Evolutionary conservation across 2,113 vertebrate species (phyloP).

Genomic region (Sturnus vulgaris): DNA sequence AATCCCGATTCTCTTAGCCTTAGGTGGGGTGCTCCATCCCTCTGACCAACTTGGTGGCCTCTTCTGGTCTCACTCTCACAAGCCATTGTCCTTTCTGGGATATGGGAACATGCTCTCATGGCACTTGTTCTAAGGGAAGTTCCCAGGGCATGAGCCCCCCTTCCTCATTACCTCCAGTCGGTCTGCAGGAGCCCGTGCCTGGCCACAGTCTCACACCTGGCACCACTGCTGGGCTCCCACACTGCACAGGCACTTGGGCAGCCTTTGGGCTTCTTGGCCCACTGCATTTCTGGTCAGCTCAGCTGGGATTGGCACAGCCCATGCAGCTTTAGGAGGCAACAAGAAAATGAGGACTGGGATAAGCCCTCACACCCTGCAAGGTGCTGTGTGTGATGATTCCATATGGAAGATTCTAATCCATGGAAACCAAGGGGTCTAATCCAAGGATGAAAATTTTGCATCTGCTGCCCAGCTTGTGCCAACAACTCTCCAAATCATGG

Average conservation of each 20-base stretch:
- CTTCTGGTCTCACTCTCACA: not conserved
- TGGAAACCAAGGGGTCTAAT: not conserved
- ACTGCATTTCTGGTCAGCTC: accelerated
- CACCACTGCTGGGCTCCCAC: accelerated
- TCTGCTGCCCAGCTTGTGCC: accelerated
- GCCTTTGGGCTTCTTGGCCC: not conserved
- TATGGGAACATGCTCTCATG: no score
- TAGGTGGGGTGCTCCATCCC: not conserved
- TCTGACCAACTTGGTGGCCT: not conserved
- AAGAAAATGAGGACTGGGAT: not conserved
- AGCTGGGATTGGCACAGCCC: not conserved
- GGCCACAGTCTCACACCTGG: accelerated
- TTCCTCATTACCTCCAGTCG: accelerated
- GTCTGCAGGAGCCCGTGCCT: accelerated
- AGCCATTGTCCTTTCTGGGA: not conserved
- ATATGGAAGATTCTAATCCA: not conserved
- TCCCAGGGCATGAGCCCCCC: accelerated
- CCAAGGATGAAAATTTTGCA: accelerated
- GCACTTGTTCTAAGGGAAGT: accelerated
- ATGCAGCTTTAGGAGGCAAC: accelerated
- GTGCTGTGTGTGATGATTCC: accelerated
- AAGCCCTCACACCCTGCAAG: not conserved
- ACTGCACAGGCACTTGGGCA: accelerated
- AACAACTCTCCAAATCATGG: accelerated
- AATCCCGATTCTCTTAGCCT: not conserved